These are phyloP conservation scores for Himalopsyche phryganea DNA, from an alignment of 1,140 invertebrate genomes.

Conservation along the genomic window DNA sequence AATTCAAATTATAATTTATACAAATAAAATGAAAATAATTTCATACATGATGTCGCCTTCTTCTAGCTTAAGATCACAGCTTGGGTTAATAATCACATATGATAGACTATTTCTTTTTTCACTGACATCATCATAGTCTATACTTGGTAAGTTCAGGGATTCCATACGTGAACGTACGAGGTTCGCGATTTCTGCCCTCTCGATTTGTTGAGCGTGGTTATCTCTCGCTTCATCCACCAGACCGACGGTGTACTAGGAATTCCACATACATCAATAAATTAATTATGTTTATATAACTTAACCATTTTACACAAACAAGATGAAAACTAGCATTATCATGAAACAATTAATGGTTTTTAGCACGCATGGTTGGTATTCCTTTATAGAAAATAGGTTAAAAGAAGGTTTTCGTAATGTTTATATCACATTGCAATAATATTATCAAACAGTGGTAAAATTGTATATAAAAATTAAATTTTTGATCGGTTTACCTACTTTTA, in stretches of 20 bases:
- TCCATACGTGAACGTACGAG: slow-evolving; percentile 91
- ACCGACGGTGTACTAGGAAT: slow-evolving; percentile 71
- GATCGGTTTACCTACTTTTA: no score
- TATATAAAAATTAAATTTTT: no score
- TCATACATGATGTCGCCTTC: slow-evolving; percentile 93
- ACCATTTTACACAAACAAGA: background rate
- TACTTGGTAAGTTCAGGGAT: slow-evolving; percentile 81
- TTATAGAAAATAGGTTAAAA: no score
- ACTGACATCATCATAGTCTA: slow-evolving; percentile 90
- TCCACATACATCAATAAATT: background rate
- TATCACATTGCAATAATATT: no score
- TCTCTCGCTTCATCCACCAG: slow-evolving; percentile 78
- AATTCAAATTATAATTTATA: no score
- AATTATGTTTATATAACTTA: background rate
- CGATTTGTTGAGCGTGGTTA: slow-evolving; percentile 85
- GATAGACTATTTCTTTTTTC: slow-evolving; percentile 89
- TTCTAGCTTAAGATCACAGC: slow-evolving; percentile 93
- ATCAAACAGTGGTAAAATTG: no score
- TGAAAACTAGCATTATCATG: background rate
- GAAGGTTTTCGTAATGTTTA: no score
- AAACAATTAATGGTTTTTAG: no score
- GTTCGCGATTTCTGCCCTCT: slow-evolving; percentile 92
- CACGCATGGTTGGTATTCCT: background rate
- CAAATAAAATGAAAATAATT: slow-evolving; percentile 14
- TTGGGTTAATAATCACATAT: slow-evolving; percentile 98